These are phyloP conservation scores for Poeciliopsis paucimaculata DNA, from an alignment of 2,797 vertebrate genomes.

Conservation along the genomic window DNA sequence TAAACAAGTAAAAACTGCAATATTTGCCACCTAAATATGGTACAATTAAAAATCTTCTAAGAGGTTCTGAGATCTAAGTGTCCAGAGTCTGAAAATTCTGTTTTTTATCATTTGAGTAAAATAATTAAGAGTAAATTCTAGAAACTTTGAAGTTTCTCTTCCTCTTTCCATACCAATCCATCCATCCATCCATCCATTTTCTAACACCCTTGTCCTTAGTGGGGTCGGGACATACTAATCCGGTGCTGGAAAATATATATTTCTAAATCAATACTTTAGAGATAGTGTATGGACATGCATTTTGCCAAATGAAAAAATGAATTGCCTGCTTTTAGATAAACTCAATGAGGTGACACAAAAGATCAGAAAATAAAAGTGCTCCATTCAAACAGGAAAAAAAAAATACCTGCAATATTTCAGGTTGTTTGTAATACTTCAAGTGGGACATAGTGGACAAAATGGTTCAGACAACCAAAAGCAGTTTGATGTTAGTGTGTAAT, in stretches of 20 bases:
- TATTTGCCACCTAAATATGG: background rate
- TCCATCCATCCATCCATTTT: too few species aligned
- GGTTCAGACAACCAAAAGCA: conserved; percentile 68
- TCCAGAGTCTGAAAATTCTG: background rate
- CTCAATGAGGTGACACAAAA: background rate
- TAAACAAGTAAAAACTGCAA: background rate
- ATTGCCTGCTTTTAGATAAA: background rate
- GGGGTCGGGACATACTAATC: background rate
- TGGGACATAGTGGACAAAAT: conserved; percentile 64
- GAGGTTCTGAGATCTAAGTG: background rate
- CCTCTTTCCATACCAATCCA: background rate
- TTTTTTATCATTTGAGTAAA: background rate
- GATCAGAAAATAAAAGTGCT: conserved; percentile 33
- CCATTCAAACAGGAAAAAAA: conserved; percentile 11
- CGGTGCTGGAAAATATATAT: background rate
- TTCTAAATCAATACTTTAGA: background rate
- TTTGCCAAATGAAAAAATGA: conserved; percentile 22
- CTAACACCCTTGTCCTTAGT: too few species aligned
- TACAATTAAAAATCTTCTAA: background rate
- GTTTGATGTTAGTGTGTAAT: conserved; percentile 72
- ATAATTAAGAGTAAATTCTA: background rate
- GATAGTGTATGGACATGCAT: background rate
- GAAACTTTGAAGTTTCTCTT: background rate
- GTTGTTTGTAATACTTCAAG: conserved; percentile 63
- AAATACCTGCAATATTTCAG: conserved; percentile 52